These are phyloP conservation scores for Leucania comma DNA, from an alignment of 2,888 invertebrate genomes.

Conservation along the genomic window DNA sequence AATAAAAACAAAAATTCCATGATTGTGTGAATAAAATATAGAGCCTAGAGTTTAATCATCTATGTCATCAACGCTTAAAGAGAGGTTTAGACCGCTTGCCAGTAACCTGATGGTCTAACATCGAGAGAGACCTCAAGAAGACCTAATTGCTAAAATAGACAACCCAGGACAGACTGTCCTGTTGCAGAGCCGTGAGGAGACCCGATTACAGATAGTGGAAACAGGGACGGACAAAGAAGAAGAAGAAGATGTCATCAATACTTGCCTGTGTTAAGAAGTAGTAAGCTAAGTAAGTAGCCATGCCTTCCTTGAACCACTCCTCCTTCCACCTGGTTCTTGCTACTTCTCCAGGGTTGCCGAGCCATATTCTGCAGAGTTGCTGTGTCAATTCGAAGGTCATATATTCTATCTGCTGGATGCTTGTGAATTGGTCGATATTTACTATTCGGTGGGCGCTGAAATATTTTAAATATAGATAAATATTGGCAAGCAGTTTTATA, in stretches of 20 bases:
- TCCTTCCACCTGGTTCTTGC: slow-evolving; percentile 83
- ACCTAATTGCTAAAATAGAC: too few relatives aligned
- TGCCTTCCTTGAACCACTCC: slow-evolving; percentile 88
- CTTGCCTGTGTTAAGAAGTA: slow-evolving; percentile 82
- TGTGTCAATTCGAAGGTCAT: slow-evolving; percentile 84
- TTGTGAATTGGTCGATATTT: slow-evolving; percentile 75
- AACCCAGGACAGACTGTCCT: too few relatives aligned
- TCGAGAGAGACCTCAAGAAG: too few relatives aligned
- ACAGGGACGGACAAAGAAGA: too few relatives aligned
- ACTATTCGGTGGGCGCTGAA: slow-evolving; percentile 78
- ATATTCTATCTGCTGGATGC: slow-evolving; percentile 79
- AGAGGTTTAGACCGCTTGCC: too few relatives aligned
- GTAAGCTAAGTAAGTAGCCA: slow-evolving; percentile 85
- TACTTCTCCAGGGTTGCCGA: slow-evolving; percentile 84
- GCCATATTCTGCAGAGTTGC: slow-evolving; percentile 84
- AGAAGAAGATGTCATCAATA: not conserved
- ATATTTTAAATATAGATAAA: not conserved
- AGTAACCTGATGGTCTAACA: too few relatives aligned
- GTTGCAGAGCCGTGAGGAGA: too few relatives aligned
- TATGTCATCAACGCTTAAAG: slow-evolving; percentile 52
- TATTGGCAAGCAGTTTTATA: not conserved
- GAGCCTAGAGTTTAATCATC: too few relatives aligned
- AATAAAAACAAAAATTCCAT: too few relatives aligned
- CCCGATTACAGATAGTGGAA: too few relatives aligned
- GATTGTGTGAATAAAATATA: too few relatives aligned